Evolutionary conservation across 1,140 invertebrate species (phyloP).

Genomic region (Drosophila santomea): DNA sequence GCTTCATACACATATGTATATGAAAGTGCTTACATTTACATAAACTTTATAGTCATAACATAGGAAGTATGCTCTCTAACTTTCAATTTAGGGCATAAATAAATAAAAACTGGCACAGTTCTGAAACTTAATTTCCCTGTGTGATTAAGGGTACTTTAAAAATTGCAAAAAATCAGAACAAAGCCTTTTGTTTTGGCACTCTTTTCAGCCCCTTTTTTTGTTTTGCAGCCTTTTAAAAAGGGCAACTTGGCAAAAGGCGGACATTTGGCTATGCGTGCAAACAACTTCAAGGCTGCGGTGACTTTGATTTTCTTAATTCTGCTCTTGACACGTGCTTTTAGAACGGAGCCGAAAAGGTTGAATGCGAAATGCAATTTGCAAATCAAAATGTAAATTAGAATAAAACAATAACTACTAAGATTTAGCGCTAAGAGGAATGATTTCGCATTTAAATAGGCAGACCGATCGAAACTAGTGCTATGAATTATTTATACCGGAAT

Average conservation of each 20-base stretch:
- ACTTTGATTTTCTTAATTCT: slow-evolving; percentile 20
- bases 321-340: slow-evolving; percentile 9
- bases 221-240: slow-evolving; percentile 20
- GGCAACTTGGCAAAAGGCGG: slow-evolving; percentile 22
- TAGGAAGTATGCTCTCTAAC: too few relatives aligned
- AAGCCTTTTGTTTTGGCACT: slow-evolving; percentile 1
- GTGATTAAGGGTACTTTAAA: neutral
- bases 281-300: slow-evolving; percentile 30
- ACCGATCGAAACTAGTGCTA: neutral
- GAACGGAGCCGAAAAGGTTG: slow-evolving; percentile 14
- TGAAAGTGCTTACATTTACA: too few relatives aligned
- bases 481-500: slow-evolving; percentile 19
- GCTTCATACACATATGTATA: too few relatives aligned
- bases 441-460: neutral
- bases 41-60: too few relatives aligned
- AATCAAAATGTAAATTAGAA: slow-evolving; percentile 34
- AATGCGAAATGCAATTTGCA: slow-evolving; percentile 21
- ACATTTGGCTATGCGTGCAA: slow-evolving; percentile 29
- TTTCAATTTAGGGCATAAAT: too few relatives aligned
- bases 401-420: slow-evolving; percentile 4
- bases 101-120: neutral
- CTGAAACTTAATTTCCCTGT: neutral
- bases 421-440: neutral
- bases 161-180: slow-evolving; percentile 1
- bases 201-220: neutral